Conservation (phyloP, 1,140 invertebrate genomes). For the Drosophila suzukii region DNA sequence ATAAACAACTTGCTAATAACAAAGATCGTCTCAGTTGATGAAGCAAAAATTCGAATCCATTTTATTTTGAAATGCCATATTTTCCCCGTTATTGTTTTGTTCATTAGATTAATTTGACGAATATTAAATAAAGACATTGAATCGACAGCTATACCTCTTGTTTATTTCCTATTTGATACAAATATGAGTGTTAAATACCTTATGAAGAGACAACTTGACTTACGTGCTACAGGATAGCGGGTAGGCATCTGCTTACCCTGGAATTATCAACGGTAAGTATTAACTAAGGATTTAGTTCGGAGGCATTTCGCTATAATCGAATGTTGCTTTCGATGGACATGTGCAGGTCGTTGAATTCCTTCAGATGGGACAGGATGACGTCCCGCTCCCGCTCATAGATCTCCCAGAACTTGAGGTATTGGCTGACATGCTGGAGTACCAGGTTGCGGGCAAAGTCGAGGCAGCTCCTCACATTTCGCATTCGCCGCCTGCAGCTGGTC, state of each 20-base stretch:
- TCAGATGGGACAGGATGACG: constrained; percentile 60
- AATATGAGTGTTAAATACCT: constrained; percentile 38
- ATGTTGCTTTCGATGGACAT: constrained; percentile 69
- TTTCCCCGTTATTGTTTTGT: not conserved
- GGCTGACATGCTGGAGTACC: constrained; percentile 63
- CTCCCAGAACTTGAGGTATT: constrained; percentile 69
- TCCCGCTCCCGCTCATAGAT: constrained; percentile 61
- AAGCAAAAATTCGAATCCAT: not conserved
- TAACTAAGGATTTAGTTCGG: constrained; percentile 2
- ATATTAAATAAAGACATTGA: not conserved
- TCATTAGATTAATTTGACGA: not conserved
- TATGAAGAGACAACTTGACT: constrained; percentile 41
- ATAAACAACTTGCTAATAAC: not conserved
- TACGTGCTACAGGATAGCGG: constrained; percentile 28
- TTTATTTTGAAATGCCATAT: not conserved
- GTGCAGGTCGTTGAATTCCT: constrained; percentile 69
- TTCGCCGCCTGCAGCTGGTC: constrained; percentile 51
- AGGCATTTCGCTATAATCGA: constrained; percentile 48
- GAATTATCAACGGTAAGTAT: constrained; percentile 22
- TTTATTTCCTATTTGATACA: constrained; percentile 8
- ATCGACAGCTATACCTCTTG: not conserved
- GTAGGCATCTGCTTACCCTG: constrained; percentile 9
- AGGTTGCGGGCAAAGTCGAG: constrained; percentile 68
- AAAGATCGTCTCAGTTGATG: not conserved
- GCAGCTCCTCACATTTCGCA: constrained; percentile 61